Evolutionary conservation across 2,113 vertebrate genomes (phyloP).

Genomic region (Anas platyrhynchos): DNA sequence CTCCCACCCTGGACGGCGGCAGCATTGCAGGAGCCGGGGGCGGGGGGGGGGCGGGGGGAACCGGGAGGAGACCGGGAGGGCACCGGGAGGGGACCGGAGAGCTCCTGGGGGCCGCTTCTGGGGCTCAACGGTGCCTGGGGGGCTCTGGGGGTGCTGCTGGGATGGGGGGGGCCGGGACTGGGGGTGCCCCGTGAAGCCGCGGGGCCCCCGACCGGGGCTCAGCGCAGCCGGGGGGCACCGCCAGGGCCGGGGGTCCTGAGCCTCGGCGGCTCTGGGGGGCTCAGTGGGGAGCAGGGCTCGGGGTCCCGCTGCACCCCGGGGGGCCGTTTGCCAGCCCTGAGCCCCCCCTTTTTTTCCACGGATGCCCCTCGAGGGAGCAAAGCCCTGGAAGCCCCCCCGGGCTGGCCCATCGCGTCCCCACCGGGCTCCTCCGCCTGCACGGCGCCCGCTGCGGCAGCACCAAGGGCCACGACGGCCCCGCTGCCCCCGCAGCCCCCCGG

Average conservation of each 20-base stretch:
- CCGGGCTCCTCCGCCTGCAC: background rate
- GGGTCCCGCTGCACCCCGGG: background rate
- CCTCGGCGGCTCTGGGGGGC: background rate
- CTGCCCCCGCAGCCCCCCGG: no score
- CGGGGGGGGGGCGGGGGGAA: background rate
- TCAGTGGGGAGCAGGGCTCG: no score
- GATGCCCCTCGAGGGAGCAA: fast-evolving
- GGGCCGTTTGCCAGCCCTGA: background rate
- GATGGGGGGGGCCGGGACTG: background rate
- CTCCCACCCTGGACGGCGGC: background rate
- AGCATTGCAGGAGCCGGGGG: background rate
- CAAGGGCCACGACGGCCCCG: no score
- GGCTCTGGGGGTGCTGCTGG: no score
- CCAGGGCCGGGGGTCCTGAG: background rate
- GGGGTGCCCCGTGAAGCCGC: background rate
- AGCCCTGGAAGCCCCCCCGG: fast-evolving
- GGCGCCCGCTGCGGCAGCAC: background rate
- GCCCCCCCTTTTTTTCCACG: fast-evolving
- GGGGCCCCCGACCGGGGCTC: background rate
- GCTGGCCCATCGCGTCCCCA: background rate
- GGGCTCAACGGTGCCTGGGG: no score
- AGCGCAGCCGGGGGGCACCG: background rate
- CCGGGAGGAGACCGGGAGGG: no score
- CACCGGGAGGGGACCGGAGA: no score
- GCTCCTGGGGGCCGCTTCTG: no score